Evolutionary conservation across 2,113 vertebrate species (phyloP).

Genomic region (Grus americana): DNA sequence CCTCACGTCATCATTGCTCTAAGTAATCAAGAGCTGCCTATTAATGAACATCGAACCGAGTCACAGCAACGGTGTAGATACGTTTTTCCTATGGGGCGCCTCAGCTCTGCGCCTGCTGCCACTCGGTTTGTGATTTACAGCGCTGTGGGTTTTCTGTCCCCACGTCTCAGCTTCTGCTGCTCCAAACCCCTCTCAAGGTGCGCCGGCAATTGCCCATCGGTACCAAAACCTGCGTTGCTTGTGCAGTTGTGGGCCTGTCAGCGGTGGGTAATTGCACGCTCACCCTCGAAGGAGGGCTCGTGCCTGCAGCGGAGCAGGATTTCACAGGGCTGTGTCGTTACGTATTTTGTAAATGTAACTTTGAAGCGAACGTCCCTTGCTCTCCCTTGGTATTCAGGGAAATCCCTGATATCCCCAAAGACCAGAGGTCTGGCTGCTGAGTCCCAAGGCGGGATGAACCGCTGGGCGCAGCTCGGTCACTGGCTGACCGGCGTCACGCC

Average conservation of each 20-base stretch:
- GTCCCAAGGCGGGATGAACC: neutral
- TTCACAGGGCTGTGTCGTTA: neutral
- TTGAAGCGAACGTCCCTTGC: too few species aligned
- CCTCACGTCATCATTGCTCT: neutral
- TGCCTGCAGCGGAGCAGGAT: neutral
- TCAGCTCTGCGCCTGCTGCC: neutral
- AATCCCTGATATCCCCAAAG: neutral
- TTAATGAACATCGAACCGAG: neutral
- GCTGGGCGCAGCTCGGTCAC: neutral
- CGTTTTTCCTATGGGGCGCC: fast-evolving
- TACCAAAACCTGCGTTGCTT: neutral
- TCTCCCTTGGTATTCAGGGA: neutral
- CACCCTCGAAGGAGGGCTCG: fast-evolving
- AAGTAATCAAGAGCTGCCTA: neutral
- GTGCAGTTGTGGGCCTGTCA: neutral
- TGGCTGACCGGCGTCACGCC: neutral
- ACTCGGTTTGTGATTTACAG: too few species aligned
- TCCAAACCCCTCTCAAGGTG: fast-evolving
- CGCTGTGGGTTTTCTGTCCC: fast-evolving
- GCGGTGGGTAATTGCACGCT: too few species aligned
- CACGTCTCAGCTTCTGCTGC: fast-evolving
- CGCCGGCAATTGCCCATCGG: fast-evolving
- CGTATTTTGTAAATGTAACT: neutral
- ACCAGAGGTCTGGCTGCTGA: neutral
- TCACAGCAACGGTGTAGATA: neutral